Conservation (phyloP, 2,797 vertebrate species). For the Rhinatrema bivittatum region DNA sequence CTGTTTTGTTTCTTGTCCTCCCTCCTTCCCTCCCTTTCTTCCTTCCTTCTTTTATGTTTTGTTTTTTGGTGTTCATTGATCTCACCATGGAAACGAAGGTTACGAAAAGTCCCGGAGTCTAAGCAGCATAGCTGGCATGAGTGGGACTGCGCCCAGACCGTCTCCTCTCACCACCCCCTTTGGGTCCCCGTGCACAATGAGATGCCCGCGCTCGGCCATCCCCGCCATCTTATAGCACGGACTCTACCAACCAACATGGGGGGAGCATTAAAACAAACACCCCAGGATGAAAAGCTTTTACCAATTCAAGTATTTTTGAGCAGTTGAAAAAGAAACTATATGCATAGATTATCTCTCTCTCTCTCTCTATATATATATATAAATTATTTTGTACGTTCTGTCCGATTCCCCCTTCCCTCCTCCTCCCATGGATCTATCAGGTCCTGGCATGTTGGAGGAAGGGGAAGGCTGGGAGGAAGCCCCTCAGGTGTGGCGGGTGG, state of each 20-base stretch:
- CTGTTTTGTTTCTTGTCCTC: not conserved
- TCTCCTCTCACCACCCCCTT: slow-evolving; percentile 74
- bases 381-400: too few species aligned
- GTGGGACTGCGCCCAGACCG: slow-evolving; percentile 73
- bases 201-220: slow-evolving; percentile 75
- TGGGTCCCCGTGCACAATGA: slow-evolving; percentile 72
- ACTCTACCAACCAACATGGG: slow-evolving; percentile 17
- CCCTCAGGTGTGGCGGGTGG: slow-evolving; percentile 9
- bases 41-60: not conserved
- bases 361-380: too few species aligned
- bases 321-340: too few species aligned
- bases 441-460: not conserved
- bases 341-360: too few species aligned
- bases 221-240: slow-evolving; percentile 81
- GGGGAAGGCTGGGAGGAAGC: slow-evolving; percentile 13
- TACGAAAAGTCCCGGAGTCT: slow-evolving; percentile 89
- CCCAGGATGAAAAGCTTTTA: too few species aligned
- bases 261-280: too few species aligned
- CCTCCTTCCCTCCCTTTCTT: not conserved
- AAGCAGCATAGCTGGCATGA: slow-evolving; percentile 84
- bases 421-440: slow-evolving; percentile 25
- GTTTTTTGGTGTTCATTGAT: slow-evolving; percentile 16
- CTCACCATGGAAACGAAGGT: slow-evolving; percentile 49
- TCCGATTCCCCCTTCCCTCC: slow-evolving; percentile 20
- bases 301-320: too few species aligned